These are phyloP conservation scores for Mya arenaria DNA, from an alignment of 1,140 invertebrate species.

Conservation along the genomic window DNA sequence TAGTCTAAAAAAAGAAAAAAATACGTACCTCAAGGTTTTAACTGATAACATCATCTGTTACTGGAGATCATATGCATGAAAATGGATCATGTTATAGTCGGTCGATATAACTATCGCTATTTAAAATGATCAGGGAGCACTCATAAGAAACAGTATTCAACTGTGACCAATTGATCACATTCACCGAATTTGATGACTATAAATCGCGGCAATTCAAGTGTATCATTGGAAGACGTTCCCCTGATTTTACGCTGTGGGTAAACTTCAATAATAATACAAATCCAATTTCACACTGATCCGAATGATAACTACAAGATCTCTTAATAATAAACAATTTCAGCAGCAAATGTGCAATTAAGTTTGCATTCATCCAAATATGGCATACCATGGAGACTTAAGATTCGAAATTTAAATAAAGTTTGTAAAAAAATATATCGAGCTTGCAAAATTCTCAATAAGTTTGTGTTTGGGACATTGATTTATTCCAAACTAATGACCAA, in stretches of 20 bases:
- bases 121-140: too few relatives aligned
- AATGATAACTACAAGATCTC: neutral
- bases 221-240: neutral
- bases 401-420: neutral
- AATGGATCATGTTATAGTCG: too few relatives aligned
- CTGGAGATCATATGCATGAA: too few relatives aligned
- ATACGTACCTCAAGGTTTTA: too few relatives aligned
- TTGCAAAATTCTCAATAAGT: neutral
- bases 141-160: neutral
- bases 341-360: too few relatives aligned
- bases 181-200: neutral
- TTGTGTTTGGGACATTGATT: neutral
- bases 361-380: too few relatives aligned
- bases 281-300: conserved; percentile 42
- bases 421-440: neutral
- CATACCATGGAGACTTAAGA: too few relatives aligned
- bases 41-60: too few relatives aligned
- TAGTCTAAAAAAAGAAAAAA: too few relatives aligned
- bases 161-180: neutral
- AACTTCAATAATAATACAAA: conserved; percentile 36
- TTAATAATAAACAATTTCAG: too few relatives aligned
- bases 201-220: neutral
- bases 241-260: neutral
- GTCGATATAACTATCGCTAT: too few relatives aligned
- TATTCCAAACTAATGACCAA: neutral